A percentile compares a stretch with the other conserved stretches of the same genome.
phyloP scores from a whole-genome alignment of 2,113 vertebrate genomes.

The Orthonyx spaldingii region DNA sequence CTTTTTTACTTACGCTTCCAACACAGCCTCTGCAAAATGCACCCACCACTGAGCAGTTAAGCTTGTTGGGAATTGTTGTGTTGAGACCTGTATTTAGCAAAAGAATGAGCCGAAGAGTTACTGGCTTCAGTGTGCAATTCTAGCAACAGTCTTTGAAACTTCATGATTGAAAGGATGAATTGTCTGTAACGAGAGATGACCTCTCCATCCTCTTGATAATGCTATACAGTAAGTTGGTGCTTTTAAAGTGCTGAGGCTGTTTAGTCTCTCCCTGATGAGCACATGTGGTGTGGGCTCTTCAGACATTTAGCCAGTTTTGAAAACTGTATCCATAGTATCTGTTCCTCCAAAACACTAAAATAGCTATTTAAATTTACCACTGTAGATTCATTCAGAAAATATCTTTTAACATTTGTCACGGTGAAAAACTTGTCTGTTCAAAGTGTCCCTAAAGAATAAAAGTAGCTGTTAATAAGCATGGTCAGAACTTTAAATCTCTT shows the following conservation, averaged over 20 bases:
- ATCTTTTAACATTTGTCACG: not conserved
- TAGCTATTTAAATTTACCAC: not conserved
- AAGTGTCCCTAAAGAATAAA: not conserved
- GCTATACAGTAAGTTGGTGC: not conserved
- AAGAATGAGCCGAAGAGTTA: not conserved
- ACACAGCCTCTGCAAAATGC: not conserved
- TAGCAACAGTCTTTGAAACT: not conserved
- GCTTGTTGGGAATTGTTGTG: not conserved
- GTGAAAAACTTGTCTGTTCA: not conserved
- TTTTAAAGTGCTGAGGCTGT: not conserved
- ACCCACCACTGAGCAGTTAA: not conserved
- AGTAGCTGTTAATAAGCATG: not conserved
- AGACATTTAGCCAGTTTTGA: not conserved
- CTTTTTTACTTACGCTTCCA: not conserved
- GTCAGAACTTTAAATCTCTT: not conserved
- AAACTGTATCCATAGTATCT: not conserved
- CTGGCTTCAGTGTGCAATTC: not conserved
- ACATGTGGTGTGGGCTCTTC: not conserved
- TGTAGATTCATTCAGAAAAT: not conserved
- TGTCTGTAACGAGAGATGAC: not conserved
- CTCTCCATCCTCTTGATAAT: not conserved
- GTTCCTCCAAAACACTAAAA: not conserved
- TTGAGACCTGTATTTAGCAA: not conserved
- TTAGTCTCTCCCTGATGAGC: not conserved
- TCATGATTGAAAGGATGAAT: not conserved